Evolutionary conservation across 2,888 invertebrate genomes (phyloP), one percentile per base, ranked within the genome.

Genomic region (Labia minor): DNA sequence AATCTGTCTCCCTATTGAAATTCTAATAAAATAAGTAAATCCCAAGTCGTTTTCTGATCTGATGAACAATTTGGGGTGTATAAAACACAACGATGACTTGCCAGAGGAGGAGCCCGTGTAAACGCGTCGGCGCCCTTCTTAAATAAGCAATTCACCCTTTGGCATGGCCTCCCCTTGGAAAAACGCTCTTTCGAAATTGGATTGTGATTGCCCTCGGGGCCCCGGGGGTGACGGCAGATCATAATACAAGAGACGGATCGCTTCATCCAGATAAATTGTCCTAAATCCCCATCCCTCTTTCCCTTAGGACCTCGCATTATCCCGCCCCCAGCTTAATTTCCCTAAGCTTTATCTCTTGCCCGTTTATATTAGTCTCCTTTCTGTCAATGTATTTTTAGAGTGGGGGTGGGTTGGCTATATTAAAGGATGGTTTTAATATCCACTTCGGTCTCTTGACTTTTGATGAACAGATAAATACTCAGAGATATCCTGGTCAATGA

Each of bases 21-120:
- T 49, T 49, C 14, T 49, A 49, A 49, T 49, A 49, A 49, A 26
- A 49, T 49, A 49, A 49, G 49, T 49, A 49, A 49, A 49, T 49
- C 14, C 14, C 49, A 14, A 49, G 49, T 8, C 14, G 26, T 49
- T 49, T 49, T 49, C 49, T 4, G 49, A 49, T 49, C 49, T 49
- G 49, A 49, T 49, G 49, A 49, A 49, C 49, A 49, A 49, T 49
- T 49, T 49, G 49, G 49, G 49, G 49, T 49, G 49, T 49, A 49
- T 49, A 49, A 49, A 49, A 49, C 49, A 49, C 49, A 14, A 49
- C 49, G 49, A 49, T 49, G 49, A 49, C 49, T 49, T 49, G 49
- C 49, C 49, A 49, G 49, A 26, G 8, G 26, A 26, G 26, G 26
- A 49, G 49, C 49, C 49, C 49, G 49, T 49, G 49, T 49, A 49